phyloP scores from a whole-genome alignment of 2,888 invertebrate species.

The Thyatira batis region DNA sequence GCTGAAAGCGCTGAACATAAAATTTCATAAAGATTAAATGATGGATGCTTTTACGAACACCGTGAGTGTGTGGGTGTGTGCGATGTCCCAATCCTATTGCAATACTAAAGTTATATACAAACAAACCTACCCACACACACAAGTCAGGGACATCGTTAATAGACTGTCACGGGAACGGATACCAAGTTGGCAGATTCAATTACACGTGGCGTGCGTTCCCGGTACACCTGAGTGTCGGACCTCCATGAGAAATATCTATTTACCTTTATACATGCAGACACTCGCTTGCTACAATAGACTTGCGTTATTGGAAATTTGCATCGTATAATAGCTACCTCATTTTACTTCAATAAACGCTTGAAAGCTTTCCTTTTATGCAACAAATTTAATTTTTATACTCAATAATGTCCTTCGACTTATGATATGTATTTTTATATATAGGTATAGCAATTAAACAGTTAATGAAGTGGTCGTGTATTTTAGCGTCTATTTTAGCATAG shows the following conservation, averaged over 20 bases:
- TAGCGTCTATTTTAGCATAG: too few species aligned
- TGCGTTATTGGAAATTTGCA: background rate
- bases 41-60: background rate
- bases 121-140: background rate
- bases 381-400: background rate
- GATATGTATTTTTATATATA: too few species aligned
- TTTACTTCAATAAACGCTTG: background rate
- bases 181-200: conserved; percentile 66
- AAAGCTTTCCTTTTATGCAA: background rate
- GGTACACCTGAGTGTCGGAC: conserved; percentile 33
- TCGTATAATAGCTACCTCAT: background rate
- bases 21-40: too few species aligned
- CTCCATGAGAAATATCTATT: background rate
- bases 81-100: background rate
- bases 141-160: conserved; percentile 32
- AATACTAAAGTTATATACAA: background rate
- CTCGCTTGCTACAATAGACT: background rate
- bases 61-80: background rate
- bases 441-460: too few species aligned
- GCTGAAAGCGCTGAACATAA: too few species aligned
- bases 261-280: background rate
- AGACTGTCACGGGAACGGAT: conserved; percentile 40
- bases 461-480: too few species aligned
- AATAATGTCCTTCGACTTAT: too few species aligned
- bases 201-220: conserved; percentile 33